Base-by-base conservation (phyloP, 2,888 invertebrate species). In the Bembecia ichneumoniformis region DNA sequence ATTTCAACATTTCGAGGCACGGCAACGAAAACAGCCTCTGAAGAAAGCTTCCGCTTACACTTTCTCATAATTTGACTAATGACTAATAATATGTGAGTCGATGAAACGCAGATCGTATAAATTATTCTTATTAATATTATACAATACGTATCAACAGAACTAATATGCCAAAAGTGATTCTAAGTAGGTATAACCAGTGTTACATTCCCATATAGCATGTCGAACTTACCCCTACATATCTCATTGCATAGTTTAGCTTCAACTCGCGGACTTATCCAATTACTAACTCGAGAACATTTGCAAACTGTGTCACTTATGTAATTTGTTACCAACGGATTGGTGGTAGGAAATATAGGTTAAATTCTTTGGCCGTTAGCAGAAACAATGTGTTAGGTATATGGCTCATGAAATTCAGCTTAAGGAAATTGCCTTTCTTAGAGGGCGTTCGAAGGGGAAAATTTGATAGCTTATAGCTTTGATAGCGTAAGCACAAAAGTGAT, bases 321-420 rank as follows among this genome's bases (percentile, higher is more conserved):
- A 36, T 28, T 40, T 45, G 11, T 35, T 35, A 46, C 46, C 47
- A 36, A 43, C 20, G 40, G 47, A 36, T 49, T 47, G 52, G 53
- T 58, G 57, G 56, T 63, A 63, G 62, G 62, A 58, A 68, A 70
- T 74, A 70, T 65, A 67, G 62, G 69, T 65, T 66, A 70, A 71
- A 73, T 66, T 59, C 61, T 64, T 63, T 56, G 58, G 54, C 63
- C 63, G 63, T 70, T 68, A 72, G 63, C 17, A 49, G 28, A 43
- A 40, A 35, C 43, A 17, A 15, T 47, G 73, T 71, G 71, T 71
- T 72, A 68, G 77, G 74, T 78, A 78, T 77, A 77, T 76, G 66
- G 77, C 74, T 81, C 79, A 77, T 83, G 81, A 83, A 86, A 82
- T 76, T 81, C 70, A 74, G 77, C 79, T 84, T 80, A 80, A 74